Evolutionary conservation across 2,797 vertebrate genomes (phyloP), one percentile per base, ranked within the genome.

Genomic region (Phaenicophaeus curvirostris): DNA sequence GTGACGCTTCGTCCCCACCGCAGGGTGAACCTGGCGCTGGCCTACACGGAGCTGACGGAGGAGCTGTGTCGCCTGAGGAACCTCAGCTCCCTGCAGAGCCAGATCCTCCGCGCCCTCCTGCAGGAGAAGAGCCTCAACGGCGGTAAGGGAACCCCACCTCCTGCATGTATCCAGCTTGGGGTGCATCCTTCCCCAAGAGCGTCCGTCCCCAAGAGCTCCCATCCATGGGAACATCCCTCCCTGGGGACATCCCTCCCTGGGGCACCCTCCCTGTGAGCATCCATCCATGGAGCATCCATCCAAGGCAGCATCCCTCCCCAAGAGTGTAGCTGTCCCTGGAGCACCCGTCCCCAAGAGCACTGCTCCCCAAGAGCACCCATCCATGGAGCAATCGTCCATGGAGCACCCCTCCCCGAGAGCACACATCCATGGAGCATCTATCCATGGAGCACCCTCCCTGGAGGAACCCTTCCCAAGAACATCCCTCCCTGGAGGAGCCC

Each of bases 21-120:
- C 91, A 99, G 99, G 98, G 99, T 99, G 97, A 99, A 99, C 92
- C 90, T 99, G 98, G 99, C 99, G 3, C 98, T 99, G 98, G 99
- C 99, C 74, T 99, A 99, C 98, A 99, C 99, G 2, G 99, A 99
- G 98, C 97, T 99, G 93, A 99, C 99, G 0, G 99, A 99, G 97
- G 99, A 99, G 96, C 97, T 99, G 97, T 98, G 98, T 71, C 98
- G 98, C 28, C 98, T 99, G 66, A 97, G 99, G 65, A 98, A 98
- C 33, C 96, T 99, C 94, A 99, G 98, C 96, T 97, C 98, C 77
- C 98, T 99, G 96, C 99, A 99, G 98, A 99, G 98, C 20, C 98
- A 99, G 96, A 99, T 99, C 97, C 97, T 99, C 95, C 98, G 98
- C 82, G 98, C 98, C 20, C 98, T 99, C 63, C 98, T 99, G 25